Base-by-base conservation (phyloP, 2,113 vertebrate species). In the Phycodurus eques region DNA sequence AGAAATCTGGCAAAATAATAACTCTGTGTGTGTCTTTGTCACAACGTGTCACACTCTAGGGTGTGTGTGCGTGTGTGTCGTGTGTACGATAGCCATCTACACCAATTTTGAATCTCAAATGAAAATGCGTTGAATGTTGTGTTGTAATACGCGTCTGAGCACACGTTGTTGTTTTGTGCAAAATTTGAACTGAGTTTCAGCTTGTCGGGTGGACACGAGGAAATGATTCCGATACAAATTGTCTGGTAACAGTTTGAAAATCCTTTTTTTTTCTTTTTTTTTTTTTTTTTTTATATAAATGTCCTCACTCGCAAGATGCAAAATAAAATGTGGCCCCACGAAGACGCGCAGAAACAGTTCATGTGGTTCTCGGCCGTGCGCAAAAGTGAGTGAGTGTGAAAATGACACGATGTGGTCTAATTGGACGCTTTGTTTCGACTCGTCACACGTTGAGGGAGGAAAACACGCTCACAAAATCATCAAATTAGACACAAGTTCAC, bases 1-100 rank as follows among this genome's bases (percentile, higher is more conserved):
- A 80, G 85, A 78, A 83, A 76, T 87, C 76, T 76, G 79, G 78
- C 75, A 61, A 35, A 61, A 61, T 61, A 61, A 61, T 17, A 33
- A 2, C 31, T 13, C 33, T 15, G 57, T 60, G 9, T 59, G 14
- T 61, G 13, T 61, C 15, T 61, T 4, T n/a, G 10, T n/a, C n/a
- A n/a, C n/a, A n/a, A 8, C 3, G 39, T 44, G 14, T 20, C n/a
- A n/a, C n/a, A n/a, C n/a, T n/a, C n/a, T n/a, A n/a, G n/a, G n/a
- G 9, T 8, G 12, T 42, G 60, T 39, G 31, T 15, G 31, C 39
- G 31, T 62, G 33, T 35, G 33, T 62, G 33, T 39, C n/a, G n/a
- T n/a, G n/a, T n/a, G n/a, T n/a, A n/a, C n/a, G n/a, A n/a, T n/a
- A n/a, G n/a, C n/a, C n/a, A n/a, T 54, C 20, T 2, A 7, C 31